phyloP scores from a whole-genome alignment of 2,888 invertebrate genomes.

The Calliphora vomitoria region DNA sequence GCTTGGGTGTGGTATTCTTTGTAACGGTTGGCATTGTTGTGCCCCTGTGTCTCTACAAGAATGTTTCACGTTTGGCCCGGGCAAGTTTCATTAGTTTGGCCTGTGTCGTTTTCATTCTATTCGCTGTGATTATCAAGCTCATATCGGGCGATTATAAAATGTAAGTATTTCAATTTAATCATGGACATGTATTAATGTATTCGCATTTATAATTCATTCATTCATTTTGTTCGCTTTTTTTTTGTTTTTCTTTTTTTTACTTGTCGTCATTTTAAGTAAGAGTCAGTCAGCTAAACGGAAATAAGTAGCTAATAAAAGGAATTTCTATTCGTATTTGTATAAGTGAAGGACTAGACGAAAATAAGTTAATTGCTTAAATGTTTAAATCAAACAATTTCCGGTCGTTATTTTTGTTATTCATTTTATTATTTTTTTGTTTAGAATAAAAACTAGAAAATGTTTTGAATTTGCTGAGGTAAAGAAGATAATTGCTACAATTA shows the following conservation, averaged over 20 bases:
- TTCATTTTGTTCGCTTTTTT: neutral
- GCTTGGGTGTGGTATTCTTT: constrained; percentile 87
- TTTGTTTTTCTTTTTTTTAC: neutral
- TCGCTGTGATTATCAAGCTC: constrained; percentile 86
- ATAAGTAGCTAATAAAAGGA: neutral
- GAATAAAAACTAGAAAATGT: constrained; percentile 35
- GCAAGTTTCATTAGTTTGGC: constrained; percentile 86
- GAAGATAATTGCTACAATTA: constrained; percentile 62
- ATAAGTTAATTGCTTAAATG: constrained; percentile 58
- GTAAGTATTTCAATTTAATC: constrained; percentile 85
- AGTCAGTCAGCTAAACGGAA: constrained; percentile 40
- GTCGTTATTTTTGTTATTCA: constrained; percentile 28
- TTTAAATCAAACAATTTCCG: constrained; percentile 59
- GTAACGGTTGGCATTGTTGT: constrained; percentile 90
- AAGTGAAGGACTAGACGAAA: constrained; percentile 5
- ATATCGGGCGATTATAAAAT: constrained; percentile 86
- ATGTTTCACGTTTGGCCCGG: constrained; percentile 86
- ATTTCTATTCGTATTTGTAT: constrained; percentile 16
- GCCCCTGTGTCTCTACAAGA: constrained; percentile 91
- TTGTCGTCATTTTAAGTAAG: neutral
- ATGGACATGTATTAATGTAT: constrained; percentile 7
- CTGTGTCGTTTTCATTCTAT: constrained; percentile 90
- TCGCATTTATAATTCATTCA: constrained; percentile 33
- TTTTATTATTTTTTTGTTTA: neutral
- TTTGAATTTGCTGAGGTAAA: constrained; percentile 36